Percentiles rank a stretch among this genome's conserved stretches.
Evolutionary conservation across 2,888 invertebrate species (phyloP).

Genomic region (Pachliopta kotzebuea): DNA sequence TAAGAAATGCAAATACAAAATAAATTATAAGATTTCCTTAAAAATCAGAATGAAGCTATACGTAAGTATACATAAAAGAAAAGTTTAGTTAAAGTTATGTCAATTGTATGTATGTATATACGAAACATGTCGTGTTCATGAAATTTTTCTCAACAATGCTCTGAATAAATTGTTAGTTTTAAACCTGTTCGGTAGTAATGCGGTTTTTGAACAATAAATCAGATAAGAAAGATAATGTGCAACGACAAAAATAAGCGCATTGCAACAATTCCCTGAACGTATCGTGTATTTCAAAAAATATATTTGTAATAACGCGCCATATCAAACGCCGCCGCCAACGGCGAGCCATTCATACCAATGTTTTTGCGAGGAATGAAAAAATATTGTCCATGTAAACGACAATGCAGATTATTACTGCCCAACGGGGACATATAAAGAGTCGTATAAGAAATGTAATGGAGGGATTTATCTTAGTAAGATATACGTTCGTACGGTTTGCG

Average conservation of each 20-base stretch:
- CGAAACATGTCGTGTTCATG: no score
- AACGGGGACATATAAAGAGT: constrained; percentile 61
- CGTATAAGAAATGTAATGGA: constrained; percentile 55
- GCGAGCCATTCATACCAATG: constrained; percentile 51
- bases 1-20: no score
- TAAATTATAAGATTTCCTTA: no score
- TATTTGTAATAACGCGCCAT: constrained; percentile 54
- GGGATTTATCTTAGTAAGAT: constrained; percentile 46
- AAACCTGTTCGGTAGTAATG: constrained; percentile 12
- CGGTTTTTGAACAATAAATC: constrained; percentile 24
- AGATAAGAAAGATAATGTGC: constrained; percentile 47
- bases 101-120: no score
- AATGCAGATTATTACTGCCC: constrained; percentile 70
- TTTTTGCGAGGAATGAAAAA: constrained; percentile 65
- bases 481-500: constrained; percentile 36
- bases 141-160: no score
- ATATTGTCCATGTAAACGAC: constrained; percentile 66
- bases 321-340: constrained; percentile 54
- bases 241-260: constrained; percentile 45
- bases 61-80: no score
- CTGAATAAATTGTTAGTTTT: constrained; percentile 3
- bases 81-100: no score
- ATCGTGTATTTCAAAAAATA: constrained; percentile 47
- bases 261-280: constrained; percentile 48
- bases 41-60: no score